A percentile compares a stretch with the other conserved stretches of the same genome.
These are phyloP conservation scores for Dioctria linearis DNA, from an alignment of 2,888 invertebrate genomes.

Conservation along the genomic window DNA sequence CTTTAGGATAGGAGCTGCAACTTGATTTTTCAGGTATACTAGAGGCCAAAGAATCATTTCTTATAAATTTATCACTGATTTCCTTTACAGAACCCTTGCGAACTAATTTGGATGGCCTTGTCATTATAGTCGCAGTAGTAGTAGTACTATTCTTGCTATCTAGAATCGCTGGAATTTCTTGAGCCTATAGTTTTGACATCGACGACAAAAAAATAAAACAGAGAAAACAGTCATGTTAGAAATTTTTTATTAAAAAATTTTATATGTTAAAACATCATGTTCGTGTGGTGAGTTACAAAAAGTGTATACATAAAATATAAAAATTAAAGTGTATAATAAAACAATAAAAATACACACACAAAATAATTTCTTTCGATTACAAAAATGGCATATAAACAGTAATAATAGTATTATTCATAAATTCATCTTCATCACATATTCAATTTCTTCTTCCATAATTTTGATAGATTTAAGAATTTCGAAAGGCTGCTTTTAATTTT, in stretches of 20 bases:
- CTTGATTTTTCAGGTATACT: slow-evolving; percentile 63
- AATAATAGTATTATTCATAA: neutral
- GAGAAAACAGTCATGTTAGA: slow-evolving; percentile 50
- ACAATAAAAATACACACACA: neutral
- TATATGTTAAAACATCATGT: slow-evolving; percentile 47
- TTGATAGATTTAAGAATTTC: too few relatives aligned
- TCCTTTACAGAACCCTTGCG: slow-evolving; percentile 84
- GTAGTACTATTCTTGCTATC: slow-evolving; percentile 1
- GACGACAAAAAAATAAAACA: slow-evolving; percentile 34
- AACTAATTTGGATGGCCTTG: slow-evolving; percentile 65
- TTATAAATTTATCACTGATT: slow-evolving; percentile 84
- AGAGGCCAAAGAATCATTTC: slow-evolving; percentile 72
- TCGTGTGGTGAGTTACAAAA: slow-evolving; percentile 37
- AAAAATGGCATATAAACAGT: neutral
- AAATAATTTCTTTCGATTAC: neutral
- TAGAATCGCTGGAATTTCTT: slow-evolving; percentile 18
- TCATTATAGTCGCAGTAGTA: neutral
- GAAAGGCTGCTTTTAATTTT: neutral
- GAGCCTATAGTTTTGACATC: neutral
- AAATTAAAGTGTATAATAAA: slow-evolving; percentile 34
- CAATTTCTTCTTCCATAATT: neutral
- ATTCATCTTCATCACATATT: neutral
- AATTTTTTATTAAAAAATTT: slow-evolving; percentile 21
- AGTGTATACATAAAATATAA: slow-evolving; percentile 28
- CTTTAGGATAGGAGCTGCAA: slow-evolving; percentile 76